Percentiles rank a stretch among this genome's conserved stretches.
These are phyloP conservation scores for Zele albiditarsus DNA, from an alignment of 2,888 invertebrate genomes.

Conservation along the genomic window DNA sequence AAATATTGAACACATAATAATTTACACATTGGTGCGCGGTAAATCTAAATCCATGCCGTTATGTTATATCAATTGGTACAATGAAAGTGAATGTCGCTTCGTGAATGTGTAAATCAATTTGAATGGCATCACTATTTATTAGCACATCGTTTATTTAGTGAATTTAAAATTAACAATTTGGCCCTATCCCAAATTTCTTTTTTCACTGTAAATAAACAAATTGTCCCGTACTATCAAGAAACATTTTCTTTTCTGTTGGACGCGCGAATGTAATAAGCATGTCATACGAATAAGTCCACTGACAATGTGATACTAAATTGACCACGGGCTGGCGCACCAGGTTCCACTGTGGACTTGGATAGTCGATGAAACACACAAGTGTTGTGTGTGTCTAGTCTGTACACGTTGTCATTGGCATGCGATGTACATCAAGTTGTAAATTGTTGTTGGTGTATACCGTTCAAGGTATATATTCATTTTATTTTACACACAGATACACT, in stretches of 20 bases:
- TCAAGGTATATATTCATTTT: background rate
- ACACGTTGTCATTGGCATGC: slow-evolving; percentile 1
- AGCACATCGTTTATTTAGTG: background rate
- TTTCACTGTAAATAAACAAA: background rate
- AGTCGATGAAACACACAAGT: background rate
- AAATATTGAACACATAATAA: background rate
- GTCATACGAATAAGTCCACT: background rate
- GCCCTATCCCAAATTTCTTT: background rate
- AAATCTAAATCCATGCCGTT: background rate
- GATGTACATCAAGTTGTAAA: background rate
- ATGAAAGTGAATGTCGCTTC: background rate
- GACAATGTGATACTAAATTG: background rate
- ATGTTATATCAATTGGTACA: background rate
- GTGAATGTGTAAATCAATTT: background rate
- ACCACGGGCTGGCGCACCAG: background rate
- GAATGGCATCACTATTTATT: background rate
- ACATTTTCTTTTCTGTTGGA: background rate
- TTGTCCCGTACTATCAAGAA: background rate
- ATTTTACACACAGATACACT: background rate
- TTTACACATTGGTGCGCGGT: background rate
- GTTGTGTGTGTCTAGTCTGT: background rate
- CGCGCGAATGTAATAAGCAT: background rate
- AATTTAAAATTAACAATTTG: background rate
- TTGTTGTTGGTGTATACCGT: background rate
- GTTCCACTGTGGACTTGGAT: background rate